Base-by-base conservation (phyloP, 2,797 vertebrate species). In the Nasua narica region DNA sequence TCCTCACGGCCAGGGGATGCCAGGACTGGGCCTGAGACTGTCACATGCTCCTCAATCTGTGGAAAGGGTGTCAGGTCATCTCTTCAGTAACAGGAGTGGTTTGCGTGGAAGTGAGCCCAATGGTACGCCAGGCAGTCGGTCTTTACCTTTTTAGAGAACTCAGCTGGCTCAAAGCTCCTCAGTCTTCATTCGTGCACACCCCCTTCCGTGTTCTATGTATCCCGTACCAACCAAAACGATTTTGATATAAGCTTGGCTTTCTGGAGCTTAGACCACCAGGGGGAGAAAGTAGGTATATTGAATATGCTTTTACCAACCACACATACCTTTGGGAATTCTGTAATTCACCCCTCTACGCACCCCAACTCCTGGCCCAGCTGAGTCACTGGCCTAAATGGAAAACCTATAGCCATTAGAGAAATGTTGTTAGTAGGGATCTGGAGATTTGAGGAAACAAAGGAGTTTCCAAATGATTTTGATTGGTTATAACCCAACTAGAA, bases 381-480 rank as follows among this genome's bases (percentile, higher is more conserved):
- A 76, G n/a, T 84, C 86, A 94, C 54, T 79, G 21, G 35, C 50
- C n/a, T 65, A 87, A 81, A 65, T 3, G 15, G 23, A 85, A 95
- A 81, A n/a, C 5, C 0, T 65, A 91, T 15, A 56, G 87, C 62
- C 60, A 43, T 79, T 85, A 48, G 23, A 86, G 46, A 60, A 65
- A 40, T n/a, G 21, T 74, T 92, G 82, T 93, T 62, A 48, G 62
- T 79, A 56, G 25, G 15, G 70, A 91, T 52, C 50, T 50, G 85
- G 56, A 93, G 50, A 95, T 50, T 86, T 89, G 48, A 95, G 60
- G 37, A 96, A 32, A 86, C 19, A 54, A 72, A 52, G 46, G 11
- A 25, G 2, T 91, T 91, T 96, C 90, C 95, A 79, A 96, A 90
- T 67, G 79, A 94, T 90, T 29, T 87, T 62, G 25, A 35, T 69